phyloP scores from a whole-genome alignment of 2,888 invertebrate species.

The Clostera curtula region DNA sequence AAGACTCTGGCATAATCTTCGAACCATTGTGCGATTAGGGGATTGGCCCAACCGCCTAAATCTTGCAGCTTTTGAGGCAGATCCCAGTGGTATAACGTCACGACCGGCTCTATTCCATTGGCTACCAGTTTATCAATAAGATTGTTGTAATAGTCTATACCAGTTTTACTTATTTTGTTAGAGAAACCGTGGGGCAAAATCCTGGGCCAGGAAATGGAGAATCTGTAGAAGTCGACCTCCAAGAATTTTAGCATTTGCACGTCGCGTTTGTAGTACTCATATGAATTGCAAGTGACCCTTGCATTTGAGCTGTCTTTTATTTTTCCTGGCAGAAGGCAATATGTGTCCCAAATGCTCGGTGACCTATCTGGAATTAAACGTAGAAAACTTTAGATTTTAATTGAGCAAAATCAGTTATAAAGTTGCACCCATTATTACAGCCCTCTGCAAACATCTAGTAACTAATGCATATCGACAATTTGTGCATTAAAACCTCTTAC shows the following conservation, averaged over 20 bases:
- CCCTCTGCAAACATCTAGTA: too few species aligned
- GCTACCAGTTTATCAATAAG: conserved; percentile 76
- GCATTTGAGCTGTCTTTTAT: conserved; percentile 72
- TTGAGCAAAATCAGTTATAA: too few species aligned
- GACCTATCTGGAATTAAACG: conserved; percentile 70
- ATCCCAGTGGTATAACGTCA: conserved; percentile 75
- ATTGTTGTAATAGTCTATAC: conserved; percentile 77
- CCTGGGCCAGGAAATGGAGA: conserved; percentile 79
- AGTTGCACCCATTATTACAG: too few species aligned
- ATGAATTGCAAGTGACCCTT: conserved; percentile 76
- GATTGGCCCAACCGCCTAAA: conserved; percentile 73
- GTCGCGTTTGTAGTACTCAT: conserved; percentile 75
- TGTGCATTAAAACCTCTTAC: too few species aligned
- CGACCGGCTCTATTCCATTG: conserved; percentile 76
- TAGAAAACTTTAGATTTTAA: too few species aligned
- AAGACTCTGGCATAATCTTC: conserved; percentile 63
- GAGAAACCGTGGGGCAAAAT: conserved; percentile 75
- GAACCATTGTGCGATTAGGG: conserved; percentile 59
- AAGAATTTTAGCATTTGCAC: conserved; percentile 56
- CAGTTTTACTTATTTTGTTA: conserved; percentile 71
- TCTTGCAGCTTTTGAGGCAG: conserved; percentile 71
- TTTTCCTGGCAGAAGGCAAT: conserved; percentile 59
- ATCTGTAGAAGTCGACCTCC: conserved; percentile 69
- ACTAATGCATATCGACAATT: too few species aligned
- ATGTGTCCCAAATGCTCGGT: conserved; percentile 77